Conservation (phyloP, 2,888 invertebrate genomes). For the Agonum fuliginosum region DNA sequence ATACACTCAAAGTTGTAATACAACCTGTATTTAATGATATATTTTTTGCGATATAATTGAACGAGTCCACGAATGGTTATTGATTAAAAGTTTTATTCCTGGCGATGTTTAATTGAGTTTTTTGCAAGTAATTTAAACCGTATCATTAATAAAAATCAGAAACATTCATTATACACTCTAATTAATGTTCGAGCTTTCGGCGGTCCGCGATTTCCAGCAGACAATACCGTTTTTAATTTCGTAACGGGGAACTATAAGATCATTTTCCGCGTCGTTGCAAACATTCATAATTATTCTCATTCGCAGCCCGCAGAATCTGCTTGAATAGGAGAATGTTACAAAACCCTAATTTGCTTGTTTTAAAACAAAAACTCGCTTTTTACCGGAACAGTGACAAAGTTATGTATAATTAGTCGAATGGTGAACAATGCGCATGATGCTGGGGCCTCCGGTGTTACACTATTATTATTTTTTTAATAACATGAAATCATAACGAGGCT, state of each 20-base stretch:
- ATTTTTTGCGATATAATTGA: too few species aligned
- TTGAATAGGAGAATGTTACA: slow-evolving; percentile 14
- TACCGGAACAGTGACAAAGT: slow-evolving; percentile 1
- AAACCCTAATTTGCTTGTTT: slow-evolving; percentile 45
- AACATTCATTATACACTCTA: not conserved
- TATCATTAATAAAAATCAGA: slow-evolving; percentile 22
- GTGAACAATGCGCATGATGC: not conserved
- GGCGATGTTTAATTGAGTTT: too few species aligned
- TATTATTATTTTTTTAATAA: too few species aligned
- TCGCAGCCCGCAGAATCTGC: not conserved
- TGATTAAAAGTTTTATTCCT: too few species aligned
- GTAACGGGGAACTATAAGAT: slow-evolving; percentile 42
- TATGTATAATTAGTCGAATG: not conserved
- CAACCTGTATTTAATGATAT: too few species aligned
- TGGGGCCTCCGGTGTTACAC: not conserved
- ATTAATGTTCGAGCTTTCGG: slow-evolving; percentile 9
- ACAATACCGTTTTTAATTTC: slow-evolving; percentile 40
- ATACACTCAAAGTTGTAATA: too few species aligned
- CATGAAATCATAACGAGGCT: too few species aligned
- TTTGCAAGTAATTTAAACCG: not conserved
- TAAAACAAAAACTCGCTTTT: slow-evolving; percentile 16
- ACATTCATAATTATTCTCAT: slow-evolving; percentile 18
- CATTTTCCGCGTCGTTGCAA: slow-evolving; percentile 38
- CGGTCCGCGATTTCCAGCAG: not conserved
- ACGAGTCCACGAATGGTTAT: too few species aligned